Percentiles rank a stretch among this genome's conserved stretches.
phyloP scores from a whole-genome alignment of 2,113 vertebrate genomes.

The Chloropsis hardwickii region DNA sequence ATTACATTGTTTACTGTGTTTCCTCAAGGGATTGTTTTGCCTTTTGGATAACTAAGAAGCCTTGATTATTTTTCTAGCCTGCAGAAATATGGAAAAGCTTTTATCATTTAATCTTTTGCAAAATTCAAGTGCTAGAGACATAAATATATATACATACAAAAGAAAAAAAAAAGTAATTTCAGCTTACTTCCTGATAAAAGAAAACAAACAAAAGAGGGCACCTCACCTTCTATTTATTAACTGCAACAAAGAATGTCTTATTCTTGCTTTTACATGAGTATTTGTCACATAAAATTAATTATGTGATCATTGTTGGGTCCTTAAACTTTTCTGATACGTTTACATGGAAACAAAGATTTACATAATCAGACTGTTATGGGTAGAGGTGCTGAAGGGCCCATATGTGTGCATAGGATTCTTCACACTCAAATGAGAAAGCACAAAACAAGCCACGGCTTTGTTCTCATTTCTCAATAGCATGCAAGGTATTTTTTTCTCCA shows the following conservation, averaged over 20 bases:
- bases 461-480: neutral
- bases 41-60: neutral
- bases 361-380: neutral
- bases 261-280: neutral
- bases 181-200: neutral
- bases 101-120: neutral
- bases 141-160: neutral
- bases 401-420: accelerated
- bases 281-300: neutral
- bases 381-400: neutral
- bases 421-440: neutral
- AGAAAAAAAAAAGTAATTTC: neutral
- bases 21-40: neutral
- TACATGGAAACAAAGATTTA: neutral
- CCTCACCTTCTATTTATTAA: neutral
- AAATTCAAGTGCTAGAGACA: neutral
- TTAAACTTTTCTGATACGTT: neutral
- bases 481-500: neutral
- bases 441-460: accelerated
- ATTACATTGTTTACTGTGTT: constrained; percentile 1
- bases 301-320: neutral
- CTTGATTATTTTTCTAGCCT: neutral
- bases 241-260: neutral
- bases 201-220: accelerated
- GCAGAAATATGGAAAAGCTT: neutral